These are phyloP conservation scores for Macrotus californicus DNA, from an alignment of 2,113 vertebrate genomes.

Conservation along the genomic window DNA sequence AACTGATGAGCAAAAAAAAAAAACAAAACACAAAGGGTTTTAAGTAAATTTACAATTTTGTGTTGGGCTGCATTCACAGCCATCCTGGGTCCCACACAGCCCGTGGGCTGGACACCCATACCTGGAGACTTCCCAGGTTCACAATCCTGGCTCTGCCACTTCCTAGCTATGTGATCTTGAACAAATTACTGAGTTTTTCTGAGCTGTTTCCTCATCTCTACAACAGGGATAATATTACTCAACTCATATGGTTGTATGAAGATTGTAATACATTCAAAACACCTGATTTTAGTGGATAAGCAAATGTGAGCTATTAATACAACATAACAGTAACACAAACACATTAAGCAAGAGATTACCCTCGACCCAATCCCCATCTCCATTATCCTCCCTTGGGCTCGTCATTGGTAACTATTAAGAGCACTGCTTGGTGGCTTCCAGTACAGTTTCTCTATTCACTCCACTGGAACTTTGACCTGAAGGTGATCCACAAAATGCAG, in stretches of 20 bases:
- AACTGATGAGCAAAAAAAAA: too few relatives aligned
- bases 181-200: slow-evolving; percentile 21
- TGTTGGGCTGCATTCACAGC: too few relatives aligned
- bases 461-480: slow-evolving; percentile 33
- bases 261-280: slow-evolving; percentile 17
- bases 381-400: background rate
- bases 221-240: background rate
- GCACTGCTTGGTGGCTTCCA: background rate
- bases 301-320: background rate
- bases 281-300: background rate
- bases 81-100: too few relatives aligned
- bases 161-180: background rate
- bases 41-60: too few relatives aligned
- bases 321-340: background rate
- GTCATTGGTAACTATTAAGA: background rate
- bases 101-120: too few relatives aligned
- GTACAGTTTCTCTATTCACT: background rate
- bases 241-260: background rate
- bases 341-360: slow-evolving; percentile 1
- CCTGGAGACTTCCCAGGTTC: background rate
- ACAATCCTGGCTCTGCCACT: background rate
- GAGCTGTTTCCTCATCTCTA: background rate
- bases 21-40: too few relatives aligned
- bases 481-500: slow-evolving; percentile 5
- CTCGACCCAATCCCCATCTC: background rate